These are phyloP conservation scores for Parnassius mnemosyne DNA, from an alignment of 2,888 invertebrate genomes.

Conservation along the genomic window DNA sequence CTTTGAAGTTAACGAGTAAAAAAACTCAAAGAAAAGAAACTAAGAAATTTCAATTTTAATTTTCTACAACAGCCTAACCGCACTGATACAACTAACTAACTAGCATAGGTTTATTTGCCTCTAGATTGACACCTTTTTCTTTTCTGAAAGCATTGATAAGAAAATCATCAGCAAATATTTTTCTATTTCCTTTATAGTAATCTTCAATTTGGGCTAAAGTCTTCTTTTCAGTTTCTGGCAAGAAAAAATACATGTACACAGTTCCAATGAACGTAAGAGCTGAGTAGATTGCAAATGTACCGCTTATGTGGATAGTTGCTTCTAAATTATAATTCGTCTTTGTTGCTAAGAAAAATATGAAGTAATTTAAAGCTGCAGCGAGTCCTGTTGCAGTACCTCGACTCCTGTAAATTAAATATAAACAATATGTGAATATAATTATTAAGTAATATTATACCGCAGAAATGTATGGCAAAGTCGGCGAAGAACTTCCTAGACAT, in stretches of 20 bases:
- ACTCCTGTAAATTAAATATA: constrained; percentile 57
- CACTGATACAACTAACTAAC: constrained; percentile 40
- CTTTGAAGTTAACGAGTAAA: constrained; percentile 10
- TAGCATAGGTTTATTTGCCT: constrained; percentile 60
- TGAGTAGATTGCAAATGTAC: constrained; percentile 73
- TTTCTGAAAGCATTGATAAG: constrained; percentile 65
- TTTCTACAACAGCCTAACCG: background rate
- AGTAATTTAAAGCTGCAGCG: constrained; percentile 74
- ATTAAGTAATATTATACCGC: background rate
- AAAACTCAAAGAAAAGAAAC: background rate
- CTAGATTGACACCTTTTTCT: constrained; percentile 44
- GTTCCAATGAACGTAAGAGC: constrained; percentile 67
- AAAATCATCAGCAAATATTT: constrained; percentile 67
- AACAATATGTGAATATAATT: background rate
- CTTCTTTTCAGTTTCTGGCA: constrained; percentile 80
- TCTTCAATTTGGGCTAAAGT: constrained; percentile 76
- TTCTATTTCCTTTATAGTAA: constrained; percentile 62
- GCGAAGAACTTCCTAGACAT: background rate
- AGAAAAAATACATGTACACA: constrained; percentile 70
- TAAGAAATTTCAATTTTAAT: background rate
- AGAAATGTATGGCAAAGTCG: no score
- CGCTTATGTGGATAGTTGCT: constrained; percentile 65
- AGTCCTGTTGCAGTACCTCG: constrained; percentile 76
- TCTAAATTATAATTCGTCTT: constrained; percentile 79
- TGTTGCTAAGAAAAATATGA: constrained; percentile 69